Evolutionary conservation across 2,888 invertebrate genomes (phyloP).

Genomic region (Synanthedon vespiformis): DNA sequence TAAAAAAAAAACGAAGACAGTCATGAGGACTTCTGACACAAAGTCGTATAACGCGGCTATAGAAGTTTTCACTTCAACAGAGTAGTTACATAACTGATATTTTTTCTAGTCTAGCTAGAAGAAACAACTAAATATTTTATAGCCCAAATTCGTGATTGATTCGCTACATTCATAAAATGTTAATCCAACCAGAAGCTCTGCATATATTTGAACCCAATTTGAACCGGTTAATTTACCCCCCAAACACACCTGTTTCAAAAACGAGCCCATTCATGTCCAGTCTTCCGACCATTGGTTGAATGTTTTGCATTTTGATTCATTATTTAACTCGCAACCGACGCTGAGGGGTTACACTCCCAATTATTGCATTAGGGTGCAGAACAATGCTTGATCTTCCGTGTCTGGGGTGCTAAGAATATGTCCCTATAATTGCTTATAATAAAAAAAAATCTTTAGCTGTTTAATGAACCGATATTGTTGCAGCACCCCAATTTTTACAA

Average conservation of each 20-base stretch:
- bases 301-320: slow-evolving; percentile 53
- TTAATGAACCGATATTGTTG: slow-evolving; percentile 63
- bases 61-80: too few species aligned
- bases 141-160: too few species aligned
- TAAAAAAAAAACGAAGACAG: too few species aligned
- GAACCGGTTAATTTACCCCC: slow-evolving; percentile 15
- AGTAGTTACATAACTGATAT: too few species aligned
- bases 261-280: slow-evolving; percentile 43
- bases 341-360: slow-evolving; percentile 9
- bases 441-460: slow-evolving; percentile 34
- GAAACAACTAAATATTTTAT: too few species aligned
- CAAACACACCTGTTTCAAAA: slow-evolving; percentile 50
- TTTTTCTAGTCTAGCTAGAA: too few species aligned
- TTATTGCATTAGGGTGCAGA: slow-evolving; percentile 14
- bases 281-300: slow-evolving; percentile 41
- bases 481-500: slow-evolving; percentile 48
- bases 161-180: too few species aligned
- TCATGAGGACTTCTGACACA: too few species aligned
- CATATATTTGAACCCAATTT: not conserved
- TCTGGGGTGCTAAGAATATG: slow-evolving; percentile 39
- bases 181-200: not conserved
- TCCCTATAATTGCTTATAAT: slow-evolving; percentile 17
- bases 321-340: slow-evolving; percentile 21
- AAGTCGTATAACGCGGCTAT: too few species aligned
- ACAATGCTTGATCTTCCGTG: slow-evolving; percentile 20